These are phyloP conservation scores for Diorhabda sublineata DNA, from an alignment of 1,140 invertebrate species.

Conservation along the genomic window DNA sequence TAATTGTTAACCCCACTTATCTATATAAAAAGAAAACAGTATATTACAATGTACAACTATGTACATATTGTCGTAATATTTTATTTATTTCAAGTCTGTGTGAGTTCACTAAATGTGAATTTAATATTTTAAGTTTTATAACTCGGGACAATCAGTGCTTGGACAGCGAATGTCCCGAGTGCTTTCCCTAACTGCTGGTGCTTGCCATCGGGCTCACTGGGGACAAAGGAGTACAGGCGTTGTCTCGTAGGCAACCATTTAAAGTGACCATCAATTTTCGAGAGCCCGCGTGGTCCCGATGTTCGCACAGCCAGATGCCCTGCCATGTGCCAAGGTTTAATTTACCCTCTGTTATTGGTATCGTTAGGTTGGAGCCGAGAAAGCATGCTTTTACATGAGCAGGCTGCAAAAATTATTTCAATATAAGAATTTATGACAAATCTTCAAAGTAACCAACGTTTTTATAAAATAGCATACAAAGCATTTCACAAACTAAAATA, in stretches of 20 bases:
- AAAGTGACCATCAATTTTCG: conserved; percentile 87
- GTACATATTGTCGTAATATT: conserved; percentile 49
- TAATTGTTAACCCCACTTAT: conserved; percentile 15
- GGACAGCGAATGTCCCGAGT: conserved; percentile 48
- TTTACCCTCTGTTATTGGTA: conserved; percentile 93
- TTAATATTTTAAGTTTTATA: conserved; percentile 12
- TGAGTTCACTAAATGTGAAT: not conserved
- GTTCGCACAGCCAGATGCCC: conserved; percentile 96
- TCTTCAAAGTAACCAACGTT: too few relatives aligned
- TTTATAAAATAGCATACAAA: too few relatives aligned
- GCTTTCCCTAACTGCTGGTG: conserved; percentile 80
- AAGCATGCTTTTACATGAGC: conserved; percentile 97
- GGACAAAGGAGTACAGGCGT: conserved; percentile 76
- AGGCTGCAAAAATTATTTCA: conserved; percentile 60
- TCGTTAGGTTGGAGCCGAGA: conserved; percentile 89
- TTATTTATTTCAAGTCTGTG: conserved; percentile 23
- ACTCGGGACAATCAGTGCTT: conserved; percentile 46
- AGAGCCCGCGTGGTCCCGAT: conserved; percentile 90
- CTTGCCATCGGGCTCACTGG: conserved; percentile 79
- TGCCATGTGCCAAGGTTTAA: conserved; percentile 95
- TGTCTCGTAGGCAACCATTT: conserved; percentile 81
- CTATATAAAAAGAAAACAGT: conserved; percentile 20
- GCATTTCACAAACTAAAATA: too few relatives aligned
- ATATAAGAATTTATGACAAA: too few relatives aligned
- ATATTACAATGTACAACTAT: conserved; percentile 47